Percentiles rank a stretch among this genome's conserved stretches.
Evolutionary conservation across 2,888 invertebrate species (phyloP).

Genomic region (Lycocerus yunnanus): DNA sequence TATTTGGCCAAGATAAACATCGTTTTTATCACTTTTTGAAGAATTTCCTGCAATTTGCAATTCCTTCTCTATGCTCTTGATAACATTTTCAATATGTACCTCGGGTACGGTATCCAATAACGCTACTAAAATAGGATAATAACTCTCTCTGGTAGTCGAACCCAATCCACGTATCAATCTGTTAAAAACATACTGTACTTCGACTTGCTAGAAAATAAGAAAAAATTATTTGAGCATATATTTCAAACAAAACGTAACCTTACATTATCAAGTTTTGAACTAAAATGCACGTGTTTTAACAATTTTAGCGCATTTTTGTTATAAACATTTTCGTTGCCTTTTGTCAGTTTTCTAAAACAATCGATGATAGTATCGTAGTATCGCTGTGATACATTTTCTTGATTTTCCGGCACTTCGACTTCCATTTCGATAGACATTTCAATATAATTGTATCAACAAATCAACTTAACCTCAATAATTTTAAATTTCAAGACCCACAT

Average conservation of each 20-base stretch:
- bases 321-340: background rate
- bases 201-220: conserved; percentile 60
- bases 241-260: background rate
- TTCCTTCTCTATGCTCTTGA: conserved; percentile 67
- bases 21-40: conserved; percentile 74
- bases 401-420: background rate
- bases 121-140: conserved; percentile 70
- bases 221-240: background rate
- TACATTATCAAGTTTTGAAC: background rate
- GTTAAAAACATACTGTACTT: conserved; percentile 70
- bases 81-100: conserved; percentile 58
- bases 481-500: background rate
- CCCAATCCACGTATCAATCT: conserved; percentile 75
- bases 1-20: conserved; percentile 73
- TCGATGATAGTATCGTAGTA: background rate
- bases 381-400: background rate
- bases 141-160: conserved; percentile 71
- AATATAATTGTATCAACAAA: background rate
- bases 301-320: background rate
- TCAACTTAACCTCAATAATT: background rate
- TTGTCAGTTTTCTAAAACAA: background rate
- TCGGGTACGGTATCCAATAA: conserved; percentile 59
- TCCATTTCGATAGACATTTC: background rate
- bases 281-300: background rate
- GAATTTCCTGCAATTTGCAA: conserved; percentile 65